Evolutionary conservation across 2,888 invertebrate species (phyloP), one percentile per base, ranked within the genome.

Genomic region (Urechis unicinctus): DNA sequence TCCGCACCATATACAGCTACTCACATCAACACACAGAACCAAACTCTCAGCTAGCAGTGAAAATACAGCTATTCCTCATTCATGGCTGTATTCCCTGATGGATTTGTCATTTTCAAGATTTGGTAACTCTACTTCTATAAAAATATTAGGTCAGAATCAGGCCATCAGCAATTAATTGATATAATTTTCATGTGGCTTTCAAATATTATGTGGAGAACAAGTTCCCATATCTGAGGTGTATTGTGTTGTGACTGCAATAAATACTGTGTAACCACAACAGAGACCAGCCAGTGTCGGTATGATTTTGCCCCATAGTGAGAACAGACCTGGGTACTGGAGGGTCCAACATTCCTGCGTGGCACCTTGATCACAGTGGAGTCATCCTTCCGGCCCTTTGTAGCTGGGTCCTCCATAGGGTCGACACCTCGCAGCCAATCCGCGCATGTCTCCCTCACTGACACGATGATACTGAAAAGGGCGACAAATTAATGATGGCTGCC

Each of bases 1-100:
- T 98, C 5, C 98, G 85, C 2, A 97, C 95, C 96, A 98, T 96
- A 81, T 99, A 98, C 9, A 99, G 82, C 81, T 97, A 89, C n/a
- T n/a, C n/a, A n/a, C n/a, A n/a, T n/a, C n/a, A n/a, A n/a, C n/a
- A 0, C 91, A 63, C 45, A 25, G 30, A 52, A 57, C 52, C 36
- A 29, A 6, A 26, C 36, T 22, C 30, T 36, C 50, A 30, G 22
- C 48, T 17, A 48, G 30, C 36, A 50, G 22, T 50, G 21, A 31
- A 3, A 22, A 17, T 22, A 13, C 50, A 5, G 22, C 30, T n/a
- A 36, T 22, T 36, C 36, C 24, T 9, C n/a, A 36, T 21, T n/a
- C n/a, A n/a, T n/a, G n/a, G n/a, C n/a, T n/a, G n/a, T n/a, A n/a
- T n/a, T n/a, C n/a, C n/a, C n/a, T n/a, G n/a, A n/a, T n/a, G n/a